A percentile compares a stretch with the other conserved stretches of the same genome.
Evolutionary conservation across 2,888 invertebrate species (phyloP).

Genomic region (Tenthredo notha): DNA sequence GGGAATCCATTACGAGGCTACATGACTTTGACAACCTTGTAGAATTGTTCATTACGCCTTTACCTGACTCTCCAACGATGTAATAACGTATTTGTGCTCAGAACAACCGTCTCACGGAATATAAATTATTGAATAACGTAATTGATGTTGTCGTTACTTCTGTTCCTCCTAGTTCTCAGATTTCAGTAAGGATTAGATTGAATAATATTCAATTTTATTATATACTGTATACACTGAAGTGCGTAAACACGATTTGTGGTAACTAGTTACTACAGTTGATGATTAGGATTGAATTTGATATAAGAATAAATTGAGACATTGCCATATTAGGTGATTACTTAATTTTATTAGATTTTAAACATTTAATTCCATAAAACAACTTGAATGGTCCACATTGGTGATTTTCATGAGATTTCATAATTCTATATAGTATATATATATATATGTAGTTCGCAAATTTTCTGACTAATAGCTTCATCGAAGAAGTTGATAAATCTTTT

Average conservation of each 20-base stretch:
- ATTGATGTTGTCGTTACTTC: conserved; percentile 15
- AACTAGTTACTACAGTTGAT: not conserved
- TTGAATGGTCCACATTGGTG: conserved; percentile 34
- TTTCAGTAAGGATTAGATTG: not conserved
- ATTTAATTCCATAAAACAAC: conserved; percentile 21
- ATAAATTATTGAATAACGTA: conserved; percentile 51
- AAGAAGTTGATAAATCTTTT: not conserved
- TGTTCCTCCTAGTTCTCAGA: not conserved
- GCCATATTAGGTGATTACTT: not conserved
- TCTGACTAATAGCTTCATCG: not conserved
- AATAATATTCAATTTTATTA: conserved; percentile 8
- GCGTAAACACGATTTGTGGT: not conserved
- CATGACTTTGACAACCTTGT: conserved; percentile 76
- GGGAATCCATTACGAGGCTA: conserved; percentile 74
- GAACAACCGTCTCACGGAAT: conserved; percentile 27
- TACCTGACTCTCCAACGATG: conserved; percentile 64
- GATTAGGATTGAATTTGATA: not conserved
- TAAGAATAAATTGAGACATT: not conserved
- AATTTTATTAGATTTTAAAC: conserved; percentile 27
- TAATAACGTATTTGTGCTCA: conserved; percentile 32
- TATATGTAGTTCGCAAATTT: not conserved
- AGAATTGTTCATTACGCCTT: conserved; percentile 74
- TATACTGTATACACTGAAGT: not conserved
- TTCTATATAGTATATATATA: conserved; percentile 17
- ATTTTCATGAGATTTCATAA: conserved; percentile 11